Evolutionary conservation across 2,797 vertebrate genomes (phyloP), one percentile per base, ranked within the genome.

Genomic region (Tangara arthus): DNA sequence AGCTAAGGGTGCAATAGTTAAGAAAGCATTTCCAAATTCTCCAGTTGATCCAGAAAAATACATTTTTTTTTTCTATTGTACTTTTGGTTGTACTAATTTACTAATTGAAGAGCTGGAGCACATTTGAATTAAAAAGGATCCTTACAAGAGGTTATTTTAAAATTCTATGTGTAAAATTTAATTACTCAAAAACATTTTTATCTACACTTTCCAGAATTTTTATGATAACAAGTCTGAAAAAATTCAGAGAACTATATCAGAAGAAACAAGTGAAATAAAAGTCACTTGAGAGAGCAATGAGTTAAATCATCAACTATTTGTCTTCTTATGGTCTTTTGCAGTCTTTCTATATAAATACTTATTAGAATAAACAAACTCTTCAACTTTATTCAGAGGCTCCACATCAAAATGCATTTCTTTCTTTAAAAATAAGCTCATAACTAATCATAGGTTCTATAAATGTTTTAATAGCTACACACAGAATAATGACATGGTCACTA

Each of bases 91-190:
- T 68, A 57, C 68, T 80, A 94, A 78, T 76, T 95, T 75, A 63
- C 28, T 96, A 96, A 95, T 81, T 93, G 73, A 97, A 92, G 69
- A 90, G 56, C 47, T 87, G 52, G 73, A 95, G 39, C 87, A 91
- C 61, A 61, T 60, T 18, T 73, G 37, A 92, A 94, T 95, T 92
- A 61, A 76, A 94, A 78, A 63, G 8, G 6, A 72, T 87, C 88
- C 39, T 78, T 85, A 50, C 94, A 88, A 93, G 72, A 83, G 3
- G 4, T 66, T 84, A 53, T 81, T 92, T 52, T 61, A 18, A 76
- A 90, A 81, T 80, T 84, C 30, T 41, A 50, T 69, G 70, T 64
- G 66, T 69, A 91, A 90, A 87, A 57, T 23, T 57, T 53, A 56
- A 60, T 82, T 60, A 53, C 30, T n/a, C 47, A 39, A 86, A 80